A percentile compares a stretch with the other conserved stretches of the same genome.
phyloP scores from a whole-genome alignment of 2,888 invertebrate species.

The Dexiosoma caninum region DNA sequence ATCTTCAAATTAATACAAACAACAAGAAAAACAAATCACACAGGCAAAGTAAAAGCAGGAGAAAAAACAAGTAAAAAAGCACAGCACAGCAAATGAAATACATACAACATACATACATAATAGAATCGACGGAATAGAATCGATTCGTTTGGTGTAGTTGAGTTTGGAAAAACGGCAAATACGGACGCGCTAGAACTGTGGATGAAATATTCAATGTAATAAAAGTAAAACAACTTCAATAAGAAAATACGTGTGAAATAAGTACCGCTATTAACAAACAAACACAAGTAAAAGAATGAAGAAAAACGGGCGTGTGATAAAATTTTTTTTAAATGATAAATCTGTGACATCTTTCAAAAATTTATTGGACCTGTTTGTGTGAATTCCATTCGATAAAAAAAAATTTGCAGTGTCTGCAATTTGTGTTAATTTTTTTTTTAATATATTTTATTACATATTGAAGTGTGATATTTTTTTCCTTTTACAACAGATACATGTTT shows the following conservation, averaged over 20 bases:
- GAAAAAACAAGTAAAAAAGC: slow-evolving; percentile 3
- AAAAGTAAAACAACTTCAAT: slow-evolving; percentile 8
- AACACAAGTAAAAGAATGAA: neutral
- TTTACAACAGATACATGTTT: neutral
- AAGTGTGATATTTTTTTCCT: slow-evolving; percentile 2
- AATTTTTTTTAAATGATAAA: neutral
- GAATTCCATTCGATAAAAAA: neutral
- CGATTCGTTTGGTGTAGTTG: slow-evolving; percentile 41
- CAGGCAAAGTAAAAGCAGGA: slow-evolving; percentile 5
- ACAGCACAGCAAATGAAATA: slow-evolving; percentile 15
- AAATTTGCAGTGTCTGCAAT: neutral
- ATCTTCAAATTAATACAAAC: slow-evolving; percentile 31
- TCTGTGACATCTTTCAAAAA: neutral
- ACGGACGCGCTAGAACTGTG: slow-evolving; percentile 30
- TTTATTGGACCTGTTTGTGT: neutral
- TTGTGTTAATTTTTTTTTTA: neutral
- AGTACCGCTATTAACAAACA: slow-evolving; percentile 25
- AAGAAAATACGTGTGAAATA: slow-evolving; percentile 30
- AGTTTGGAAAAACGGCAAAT: slow-evolving; percentile 55
- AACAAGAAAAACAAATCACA: neutral
- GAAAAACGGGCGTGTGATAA: slow-evolving; percentile 55
- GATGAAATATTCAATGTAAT: neutral
- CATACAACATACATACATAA: slow-evolving; percentile 38
- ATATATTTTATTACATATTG: neutral
- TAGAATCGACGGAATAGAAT: slow-evolving; percentile 38